Base-by-base conservation (phyloP, 2,888 invertebrate species). In the Hyppa rectilinea region DNA sequence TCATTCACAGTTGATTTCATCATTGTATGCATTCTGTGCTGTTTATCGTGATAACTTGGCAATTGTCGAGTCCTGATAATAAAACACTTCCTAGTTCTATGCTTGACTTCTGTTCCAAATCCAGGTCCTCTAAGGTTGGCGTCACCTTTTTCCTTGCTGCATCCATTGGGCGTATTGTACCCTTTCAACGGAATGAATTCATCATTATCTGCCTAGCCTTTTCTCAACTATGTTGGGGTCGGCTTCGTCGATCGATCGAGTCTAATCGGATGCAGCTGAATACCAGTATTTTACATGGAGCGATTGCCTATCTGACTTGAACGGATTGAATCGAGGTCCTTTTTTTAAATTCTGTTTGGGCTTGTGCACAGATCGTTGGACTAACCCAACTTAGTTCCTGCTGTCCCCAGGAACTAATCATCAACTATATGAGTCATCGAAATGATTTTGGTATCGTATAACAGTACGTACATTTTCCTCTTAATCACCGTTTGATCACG, bases 401-500 rank as follows among this genome's bases (percentile, higher is more conserved):
- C 20, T 52, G 34, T 20, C 14, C 26, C 12, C 40, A 53, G 29
- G n/a, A n/a, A n/a, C 75, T 31, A 62, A 62, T 67, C 59, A 68
- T 69, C 49, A 63, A 55, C 20, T 7, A 26, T 14, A 26, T 68
- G 60, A 63, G 43, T 81, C 65, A 71, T 81, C 10, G 60, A 74
- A 66, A 71, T 64, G 53, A 81, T 81, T 47, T 38, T 20, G n/a
- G 47, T 66, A 58, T 80, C 66, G 61, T 60, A 31, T 71, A 63
- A 66, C 78, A 77, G 72, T 65, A 36, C 26, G n/a, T 43, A 50
- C 63, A 34, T 81, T 60, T 79, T 79, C 78, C 66, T 78, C 66
- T 29, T 72, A 78, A 81, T 79, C 63, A 56, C 59, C 5, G 43
- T 50, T 67, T 40, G 78, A 79, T 81, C 82, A 61, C 38, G 50